phyloP scores from a whole-genome alignment of 53 echinoderm and acorn worm genomes.

The Holothuria scabra region DNA sequence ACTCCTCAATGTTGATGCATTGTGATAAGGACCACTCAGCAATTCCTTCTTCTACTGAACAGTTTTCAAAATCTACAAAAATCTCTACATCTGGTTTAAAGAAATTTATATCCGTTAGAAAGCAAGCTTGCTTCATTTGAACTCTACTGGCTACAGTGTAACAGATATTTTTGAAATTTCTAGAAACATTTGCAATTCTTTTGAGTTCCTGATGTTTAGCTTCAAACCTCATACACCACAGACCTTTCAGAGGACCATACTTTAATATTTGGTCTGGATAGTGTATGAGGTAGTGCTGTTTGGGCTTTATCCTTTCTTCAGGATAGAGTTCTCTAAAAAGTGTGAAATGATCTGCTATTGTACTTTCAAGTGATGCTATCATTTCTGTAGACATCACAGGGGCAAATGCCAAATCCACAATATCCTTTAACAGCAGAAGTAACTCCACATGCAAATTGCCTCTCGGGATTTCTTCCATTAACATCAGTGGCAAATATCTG shows the following conservation, averaged over 20 bases:
- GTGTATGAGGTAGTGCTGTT: constrained; percentile 3
- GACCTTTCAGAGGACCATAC: background rate
- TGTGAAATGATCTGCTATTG: constrained; percentile 10
- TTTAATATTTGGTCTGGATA: constrained; percentile 35
- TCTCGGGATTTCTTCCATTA: background rate
- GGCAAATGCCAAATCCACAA: background rate
- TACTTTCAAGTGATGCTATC: constrained; percentile 4
- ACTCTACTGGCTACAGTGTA: constrained; percentile 35
- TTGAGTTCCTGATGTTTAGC: constrained; percentile 28
- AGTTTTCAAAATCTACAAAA: background rate
- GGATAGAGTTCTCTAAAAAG: background rate
- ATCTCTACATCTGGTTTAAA: constrained; percentile 7
- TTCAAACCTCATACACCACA: constrained; percentile 39
- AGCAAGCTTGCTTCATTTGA: constrained; percentile 28
- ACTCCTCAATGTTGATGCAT: background rate
- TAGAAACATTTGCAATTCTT: background rate
- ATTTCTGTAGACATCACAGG: constrained; percentile 10
- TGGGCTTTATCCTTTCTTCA: constrained; percentile 9
- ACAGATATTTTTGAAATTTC: constrained; percentile 34
- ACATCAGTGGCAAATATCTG: constrained; percentile 14
- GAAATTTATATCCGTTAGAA: background rate
- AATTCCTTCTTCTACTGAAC: background rate
- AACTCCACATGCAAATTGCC: constrained; percentile 13
- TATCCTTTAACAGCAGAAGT: background rate
- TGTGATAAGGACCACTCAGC: background rate